Evolutionary conservation across 2,113 vertebrate genomes (phyloP).

Genomic region (Pongo abelii): DNA sequence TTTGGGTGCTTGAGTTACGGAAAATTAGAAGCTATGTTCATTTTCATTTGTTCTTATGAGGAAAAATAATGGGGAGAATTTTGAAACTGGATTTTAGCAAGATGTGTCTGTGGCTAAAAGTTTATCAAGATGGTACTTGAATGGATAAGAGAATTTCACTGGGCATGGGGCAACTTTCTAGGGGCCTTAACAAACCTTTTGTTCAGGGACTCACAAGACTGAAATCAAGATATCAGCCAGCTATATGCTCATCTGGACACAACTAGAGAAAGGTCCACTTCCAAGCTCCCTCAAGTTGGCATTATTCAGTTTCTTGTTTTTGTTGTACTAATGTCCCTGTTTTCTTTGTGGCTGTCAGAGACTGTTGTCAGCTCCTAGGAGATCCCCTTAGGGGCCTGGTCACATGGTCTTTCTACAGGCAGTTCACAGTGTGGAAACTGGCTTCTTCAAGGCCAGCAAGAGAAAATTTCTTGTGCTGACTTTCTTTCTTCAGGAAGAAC

Average conservation of each 20-base stretch:
- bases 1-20: neutral
- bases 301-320: neutral
- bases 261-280: neutral
- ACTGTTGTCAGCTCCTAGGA: neutral
- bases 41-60: neutral
- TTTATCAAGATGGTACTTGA: neutral
- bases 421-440: neutral
- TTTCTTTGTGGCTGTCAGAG: neutral
- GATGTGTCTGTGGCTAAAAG: neutral
- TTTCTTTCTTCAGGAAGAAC: neutral
- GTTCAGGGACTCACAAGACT: neutral
- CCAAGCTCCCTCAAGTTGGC: too few relatives aligned
- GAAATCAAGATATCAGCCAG: neutral
- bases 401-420: too few relatives aligned
- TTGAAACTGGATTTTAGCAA: neutral
- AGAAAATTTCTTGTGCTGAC: neutral
- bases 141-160: neutral
- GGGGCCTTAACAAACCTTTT: neutral
- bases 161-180: neutral
- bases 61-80: neutral
- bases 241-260: neutral
- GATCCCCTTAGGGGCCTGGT: neutral
- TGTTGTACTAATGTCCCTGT: too few relatives aligned
- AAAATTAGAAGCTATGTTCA: neutral
- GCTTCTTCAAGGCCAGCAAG: too few relatives aligned